Conservation (phyloP, 1,140 invertebrate genomes). For the Drosophila kurseongensis region DNA sequence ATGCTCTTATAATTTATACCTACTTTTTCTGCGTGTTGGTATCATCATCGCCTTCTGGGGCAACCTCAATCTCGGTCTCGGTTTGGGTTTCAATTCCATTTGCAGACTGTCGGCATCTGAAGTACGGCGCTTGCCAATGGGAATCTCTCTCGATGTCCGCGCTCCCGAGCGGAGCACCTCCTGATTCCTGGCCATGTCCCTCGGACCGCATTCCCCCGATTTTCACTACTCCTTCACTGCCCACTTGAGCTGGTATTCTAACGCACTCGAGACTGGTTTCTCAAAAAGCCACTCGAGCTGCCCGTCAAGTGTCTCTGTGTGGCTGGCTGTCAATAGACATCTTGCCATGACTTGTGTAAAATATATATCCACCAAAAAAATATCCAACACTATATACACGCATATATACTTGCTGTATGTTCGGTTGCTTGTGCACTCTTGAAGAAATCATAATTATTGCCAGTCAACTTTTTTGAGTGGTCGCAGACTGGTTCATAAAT, state of each 20-base stretch:
- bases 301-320: constrained; percentile 73
- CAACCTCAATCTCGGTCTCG: constrained; percentile 34
- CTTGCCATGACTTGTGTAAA: constrained; percentile 72
- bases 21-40: not conserved
- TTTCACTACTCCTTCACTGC: constrained; percentile 27
- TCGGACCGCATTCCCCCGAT: not conserved
- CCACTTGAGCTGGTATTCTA: constrained; percentile 70
- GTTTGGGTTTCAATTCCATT: constrained; percentile 48
- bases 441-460: constrained; percentile 81
- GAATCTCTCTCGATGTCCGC: constrained; percentile 32
- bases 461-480: constrained; percentile 65
- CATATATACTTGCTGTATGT: constrained; percentile 6
- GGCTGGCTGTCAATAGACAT: constrained; percentile 68
- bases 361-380: constrained; percentile 46
- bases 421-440: constrained; percentile 39
- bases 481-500: constrained; percentile 52
- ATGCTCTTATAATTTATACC: too few relatives aligned
- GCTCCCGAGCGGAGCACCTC: constrained; percentile 18
- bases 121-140: constrained; percentile 73
- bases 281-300: constrained; percentile 77
- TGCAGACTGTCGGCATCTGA: constrained; percentile 47
- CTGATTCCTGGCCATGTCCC: constrained; percentile 16
- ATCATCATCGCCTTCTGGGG: constrained; percentile 10
- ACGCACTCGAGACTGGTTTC: constrained; percentile 79
- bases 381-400: constrained; percentile 17